Evolutionary conservation across 2,113 vertebrate species (phyloP), one percentile per base, ranked within the genome.

Genomic region (Beaufortia kweichowensis): DNA sequence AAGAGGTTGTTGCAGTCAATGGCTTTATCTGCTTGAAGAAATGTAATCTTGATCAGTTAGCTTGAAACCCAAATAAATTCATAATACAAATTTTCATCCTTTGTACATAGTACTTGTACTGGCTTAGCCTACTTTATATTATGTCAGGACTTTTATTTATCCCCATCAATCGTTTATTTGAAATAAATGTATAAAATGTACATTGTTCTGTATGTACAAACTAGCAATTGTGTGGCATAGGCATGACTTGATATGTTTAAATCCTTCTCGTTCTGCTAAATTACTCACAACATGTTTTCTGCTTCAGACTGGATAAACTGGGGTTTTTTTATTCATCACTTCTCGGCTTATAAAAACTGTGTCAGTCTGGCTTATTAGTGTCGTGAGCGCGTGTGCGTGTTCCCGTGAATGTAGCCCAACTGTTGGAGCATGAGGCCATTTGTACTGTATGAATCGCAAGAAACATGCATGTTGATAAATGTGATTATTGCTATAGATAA

Each of bases 261-360:
- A 73, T 74, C 71, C 26, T 61, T 31, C 26, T 62, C 43, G 60
- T 21, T 17, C 71, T 19, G 46, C 57, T 39, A 61, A 61, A 61
- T 74, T 21, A 74, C 70, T 61, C 24, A 0, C 55, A 31, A 39
- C 56, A 74, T 74, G 57, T 72, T 72, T 72, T 35, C 9, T 11
- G 26, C 69, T 72, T 72, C 15, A n/a, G 31, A 26, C 39, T 74
- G 41, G 26, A 74, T 74, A 61, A 74, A 61, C 71, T 61, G 57
- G 71, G 57, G 48, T 1, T 24, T 29, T 74, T 73, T 41, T 55
- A 21, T 69, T 28, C 5, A 43, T 55, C 53, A 1, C 55, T 57
- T 35, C 53, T 31, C 57, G 1, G 71, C 43, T 74, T 60, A 59
- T 46, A 31, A 46, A 60, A 61, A 61, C 69, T 72, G 69, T 60